Percentiles rank a stretch among this genome's conserved stretches.
Evolutionary conservation across 2,113 vertebrate genomes (phyloP).

Genomic region (Pimephales promelas): DNA sequence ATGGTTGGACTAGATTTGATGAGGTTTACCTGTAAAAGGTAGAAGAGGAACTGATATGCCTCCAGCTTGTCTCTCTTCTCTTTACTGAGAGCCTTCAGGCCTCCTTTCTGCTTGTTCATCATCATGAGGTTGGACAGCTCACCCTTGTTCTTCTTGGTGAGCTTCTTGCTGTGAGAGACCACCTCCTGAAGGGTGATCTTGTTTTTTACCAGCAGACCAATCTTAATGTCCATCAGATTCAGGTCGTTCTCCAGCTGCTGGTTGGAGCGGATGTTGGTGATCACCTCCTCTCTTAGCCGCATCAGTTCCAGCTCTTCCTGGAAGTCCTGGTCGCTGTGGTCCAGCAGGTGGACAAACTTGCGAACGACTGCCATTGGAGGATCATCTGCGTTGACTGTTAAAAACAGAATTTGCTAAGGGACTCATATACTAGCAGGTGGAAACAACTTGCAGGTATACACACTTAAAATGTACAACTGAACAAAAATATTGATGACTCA

Average conservation of each 20-base stretch:
- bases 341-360: conserved; percentile 96
- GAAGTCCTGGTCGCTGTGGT: conserved; percentile 98
- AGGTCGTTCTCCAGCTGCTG: conserved; percentile 97
- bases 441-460: background rate
- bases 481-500: background rate
- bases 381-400: conserved; percentile 82
- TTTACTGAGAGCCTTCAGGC: conserved; percentile 96
- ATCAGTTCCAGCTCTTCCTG: conserved; percentile 97
- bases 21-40: conserved; percentile 86
- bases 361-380: conserved; percentile 95
- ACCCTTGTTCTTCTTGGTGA: conserved; percentile 97
- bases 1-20: background rate
- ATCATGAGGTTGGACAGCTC: conserved; percentile 97
- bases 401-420: background rate
- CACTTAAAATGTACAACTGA: background rate
- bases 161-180: conserved; percentile 97
- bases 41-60: conserved; percentile 95
- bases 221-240: conserved; percentile 99
- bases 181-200: conserved; percentile 98
- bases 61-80: conserved; percentile 95
- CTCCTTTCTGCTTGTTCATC: conserved; percentile 94
- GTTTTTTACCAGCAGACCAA: conserved; percentile 96
- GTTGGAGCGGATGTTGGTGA: conserved; percentile 96
- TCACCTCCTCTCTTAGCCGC: conserved; percentile 92
- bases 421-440: background rate